Conservation (phyloP, 2,888 invertebrate species). For the Stegana nigrithorax region DNA sequence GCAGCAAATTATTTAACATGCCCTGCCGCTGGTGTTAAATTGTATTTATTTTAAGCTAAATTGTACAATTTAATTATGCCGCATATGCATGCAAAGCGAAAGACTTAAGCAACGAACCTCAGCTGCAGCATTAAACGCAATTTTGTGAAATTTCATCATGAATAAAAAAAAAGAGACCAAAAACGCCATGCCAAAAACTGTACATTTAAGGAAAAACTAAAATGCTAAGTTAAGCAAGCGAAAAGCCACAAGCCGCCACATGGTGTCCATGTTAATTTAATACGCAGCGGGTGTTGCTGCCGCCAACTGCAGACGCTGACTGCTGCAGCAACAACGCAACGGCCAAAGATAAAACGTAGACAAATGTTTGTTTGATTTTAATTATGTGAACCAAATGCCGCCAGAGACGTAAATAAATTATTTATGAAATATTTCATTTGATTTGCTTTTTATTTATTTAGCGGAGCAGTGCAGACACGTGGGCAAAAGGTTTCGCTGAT, state of each 20-base stretch:
- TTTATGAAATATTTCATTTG: constrained; percentile 1
- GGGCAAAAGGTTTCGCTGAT: not conserved
- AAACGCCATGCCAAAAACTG: too few species aligned
- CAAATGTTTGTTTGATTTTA: constrained; percentile 1
- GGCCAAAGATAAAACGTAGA: not conserved
- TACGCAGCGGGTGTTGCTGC: constrained; percentile 36
- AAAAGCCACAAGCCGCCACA: constrained; percentile 47
- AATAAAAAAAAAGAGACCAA: not conserved
- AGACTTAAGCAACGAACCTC: constrained; percentile 43
- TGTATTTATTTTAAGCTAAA: not conserved
- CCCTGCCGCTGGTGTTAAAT: not conserved
- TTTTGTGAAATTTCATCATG: not conserved
- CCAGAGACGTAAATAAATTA: not conserved
- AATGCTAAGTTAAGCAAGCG: constrained; percentile 19
- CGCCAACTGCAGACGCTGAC: too few species aligned
- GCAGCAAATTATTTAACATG: not conserved
- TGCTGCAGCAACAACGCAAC: not conserved
- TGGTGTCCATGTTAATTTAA: constrained; percentile 50
- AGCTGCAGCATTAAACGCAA: constrained; percentile 5
- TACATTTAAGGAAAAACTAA: not conserved
- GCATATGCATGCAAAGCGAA: constrained; percentile 24
- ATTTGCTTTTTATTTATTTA: too few species aligned
- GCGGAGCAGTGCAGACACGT: not conserved
- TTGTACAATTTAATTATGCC: constrained; percentile 10
- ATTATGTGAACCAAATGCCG: constrained; percentile 4